Evolutionary conservation across 1,140 invertebrate species (phyloP).

Genomic region (Scaptomyza hsui): DNA sequence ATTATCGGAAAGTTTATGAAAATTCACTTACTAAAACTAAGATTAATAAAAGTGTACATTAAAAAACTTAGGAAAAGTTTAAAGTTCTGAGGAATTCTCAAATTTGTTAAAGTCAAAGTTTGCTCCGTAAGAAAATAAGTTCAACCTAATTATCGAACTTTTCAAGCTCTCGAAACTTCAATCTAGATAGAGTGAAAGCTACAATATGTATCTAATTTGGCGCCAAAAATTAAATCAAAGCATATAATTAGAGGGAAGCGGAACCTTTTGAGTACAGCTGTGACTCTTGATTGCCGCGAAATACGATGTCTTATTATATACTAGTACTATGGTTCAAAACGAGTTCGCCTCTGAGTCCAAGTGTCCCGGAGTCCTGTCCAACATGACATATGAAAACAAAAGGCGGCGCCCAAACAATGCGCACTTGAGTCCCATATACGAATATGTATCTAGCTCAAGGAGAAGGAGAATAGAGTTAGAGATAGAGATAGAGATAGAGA

Average conservation of each 20-base stretch:
- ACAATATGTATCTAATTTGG: constrained; percentile 11
- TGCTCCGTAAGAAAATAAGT: too few species aligned
- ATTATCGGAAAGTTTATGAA: too few species aligned
- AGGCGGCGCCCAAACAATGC: constrained; percentile 27
- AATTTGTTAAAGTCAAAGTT: too few species aligned
- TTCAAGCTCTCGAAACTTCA: too few species aligned
- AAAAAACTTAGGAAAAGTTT: too few species aligned
- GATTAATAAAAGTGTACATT: too few species aligned
- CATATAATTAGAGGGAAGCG: constrained; percentile 16
- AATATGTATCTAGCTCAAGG: not conserved
- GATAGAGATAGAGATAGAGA: not conserved
- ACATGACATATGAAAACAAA: constrained; percentile 55
- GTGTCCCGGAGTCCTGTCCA: constrained; percentile 28
- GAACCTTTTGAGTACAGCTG: constrained; percentile 20
- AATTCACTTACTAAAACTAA: too few species aligned
- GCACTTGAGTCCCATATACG: constrained; percentile 2
- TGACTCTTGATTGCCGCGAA: constrained; percentile 45
- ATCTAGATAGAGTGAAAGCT: too few species aligned
- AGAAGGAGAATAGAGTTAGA: not conserved
- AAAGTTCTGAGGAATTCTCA: too few species aligned
- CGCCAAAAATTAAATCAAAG: constrained; percentile 39
- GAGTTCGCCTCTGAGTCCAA: constrained; percentile 18
- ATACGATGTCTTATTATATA: constrained; percentile 41
- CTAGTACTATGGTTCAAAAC: constrained; percentile 31
- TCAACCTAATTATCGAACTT: too few species aligned